phyloP scores from a whole-genome alignment of 1,140 invertebrate genomes.

The Plutomurus gul region DNA sequence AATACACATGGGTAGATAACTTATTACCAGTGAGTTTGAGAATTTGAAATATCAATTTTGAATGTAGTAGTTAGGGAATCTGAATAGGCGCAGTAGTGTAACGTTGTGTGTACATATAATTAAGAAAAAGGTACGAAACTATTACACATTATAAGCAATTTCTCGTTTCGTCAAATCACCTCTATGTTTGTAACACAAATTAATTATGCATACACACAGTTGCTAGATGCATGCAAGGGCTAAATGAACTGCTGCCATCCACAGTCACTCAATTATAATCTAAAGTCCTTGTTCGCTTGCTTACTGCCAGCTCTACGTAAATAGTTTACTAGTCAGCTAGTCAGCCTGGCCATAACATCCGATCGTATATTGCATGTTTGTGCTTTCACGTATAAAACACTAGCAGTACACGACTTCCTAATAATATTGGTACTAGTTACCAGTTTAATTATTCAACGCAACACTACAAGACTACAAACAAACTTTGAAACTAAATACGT shows the following conservation, averaged over 20 bases:
- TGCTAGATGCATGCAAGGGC: conserved; percentile 2
- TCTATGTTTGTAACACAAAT: conserved; percentile 18
- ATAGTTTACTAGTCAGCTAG: background rate
- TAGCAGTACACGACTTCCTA: conserved; percentile 10
- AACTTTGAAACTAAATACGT: background rate
- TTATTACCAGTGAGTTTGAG: too few species aligned
- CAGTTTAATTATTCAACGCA: background rate
- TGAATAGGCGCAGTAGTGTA: too few species aligned
- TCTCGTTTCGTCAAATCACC: conserved; percentile 17
- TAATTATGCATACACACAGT: conserved; percentile 27
- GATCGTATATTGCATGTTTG: background rate
- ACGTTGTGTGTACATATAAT: background rate
- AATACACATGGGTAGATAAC: too few species aligned
- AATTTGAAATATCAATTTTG: too few species aligned
- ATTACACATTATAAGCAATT: conserved; percentile 27
- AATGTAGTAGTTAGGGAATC: too few species aligned
- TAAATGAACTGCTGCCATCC: conserved; percentile 7
- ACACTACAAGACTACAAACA: background rate
- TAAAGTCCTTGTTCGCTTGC: background rate
- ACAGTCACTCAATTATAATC: conserved; percentile 1
- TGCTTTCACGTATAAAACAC: too few species aligned
- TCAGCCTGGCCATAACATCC: background rate
- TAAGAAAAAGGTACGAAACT: conserved; percentile 8
- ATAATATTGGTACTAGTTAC: background rate
- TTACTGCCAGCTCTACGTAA: background rate